Conservation (phyloP, 2,113 vertebrate genomes). For the Telmatochromis brichardi region DNA sequence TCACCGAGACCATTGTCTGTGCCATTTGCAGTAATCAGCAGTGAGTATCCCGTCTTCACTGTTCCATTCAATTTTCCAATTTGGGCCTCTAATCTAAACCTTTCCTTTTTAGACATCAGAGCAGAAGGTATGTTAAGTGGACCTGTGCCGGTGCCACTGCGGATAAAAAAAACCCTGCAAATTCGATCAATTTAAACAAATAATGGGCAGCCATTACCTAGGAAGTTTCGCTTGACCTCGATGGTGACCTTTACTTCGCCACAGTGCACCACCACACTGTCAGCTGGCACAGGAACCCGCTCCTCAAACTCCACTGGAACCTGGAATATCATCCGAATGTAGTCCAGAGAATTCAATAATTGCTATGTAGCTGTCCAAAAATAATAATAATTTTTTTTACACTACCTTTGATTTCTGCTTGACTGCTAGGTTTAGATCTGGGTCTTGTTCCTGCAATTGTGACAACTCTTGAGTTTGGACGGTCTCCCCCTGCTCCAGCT, state of each 20-base stretch:
- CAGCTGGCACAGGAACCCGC: not conserved
- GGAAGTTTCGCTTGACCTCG: conserved; percentile 53
- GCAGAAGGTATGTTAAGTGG: not conserved
- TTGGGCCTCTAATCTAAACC: not conserved
- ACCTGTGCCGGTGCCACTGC: not conserved
- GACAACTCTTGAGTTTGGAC: not conserved
- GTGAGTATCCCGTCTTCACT: conserved; percentile 6
- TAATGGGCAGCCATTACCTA: conserved; percentile 26
- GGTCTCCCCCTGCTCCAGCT: not conserved
- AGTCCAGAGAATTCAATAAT: not conserved
- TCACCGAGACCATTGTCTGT: not conserved
- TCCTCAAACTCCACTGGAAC: not conserved
- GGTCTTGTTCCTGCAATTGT: not conserved
- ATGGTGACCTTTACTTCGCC: conserved; percentile 26
- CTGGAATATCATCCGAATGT: not conserved
- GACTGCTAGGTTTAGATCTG: not conserved
- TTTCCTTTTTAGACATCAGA: not conserved
- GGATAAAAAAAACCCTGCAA: fast-evolving
- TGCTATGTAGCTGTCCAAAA: not conserved
- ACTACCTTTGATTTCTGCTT: conserved; percentile 5
- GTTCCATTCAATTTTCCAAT: not conserved
- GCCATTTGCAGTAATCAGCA: conserved; percentile 38
- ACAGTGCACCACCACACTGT: conserved; percentile 39
- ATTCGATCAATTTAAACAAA: not conserved
- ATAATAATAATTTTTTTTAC: not conserved